Percentiles rank a stretch among this genome's conserved stretches.
Evolutionary conservation across 2,797 vertebrate genomes (phyloP).

Genomic region (Threskiornis aethiopicus): DNA sequence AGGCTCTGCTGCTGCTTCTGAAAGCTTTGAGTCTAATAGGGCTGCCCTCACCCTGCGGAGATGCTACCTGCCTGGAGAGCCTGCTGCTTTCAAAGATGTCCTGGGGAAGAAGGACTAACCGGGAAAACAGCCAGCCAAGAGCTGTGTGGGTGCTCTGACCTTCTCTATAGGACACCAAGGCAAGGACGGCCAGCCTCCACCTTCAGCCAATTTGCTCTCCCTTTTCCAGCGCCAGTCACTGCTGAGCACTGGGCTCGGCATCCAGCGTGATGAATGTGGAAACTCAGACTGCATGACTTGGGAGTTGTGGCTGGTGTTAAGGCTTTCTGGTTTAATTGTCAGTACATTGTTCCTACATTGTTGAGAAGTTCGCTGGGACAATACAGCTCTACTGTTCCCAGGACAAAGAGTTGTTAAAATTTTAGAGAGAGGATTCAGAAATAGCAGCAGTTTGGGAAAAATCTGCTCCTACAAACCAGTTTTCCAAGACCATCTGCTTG

Average conservation of each 20-base stretch:
- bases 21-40: neutral
- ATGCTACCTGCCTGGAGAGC: neutral
- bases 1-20: neutral
- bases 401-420: neutral
- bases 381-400: neutral
- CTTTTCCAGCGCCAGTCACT: neutral
- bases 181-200: neutral
- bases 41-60: neutral
- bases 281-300: neutral
- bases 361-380: conserved; percentile 6
- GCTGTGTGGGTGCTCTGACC: neutral
- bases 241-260: neutral
- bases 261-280: neutral
- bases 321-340: neutral
- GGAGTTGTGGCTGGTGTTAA: neutral
- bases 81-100: neutral
- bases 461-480: neutral
- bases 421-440: neutral
- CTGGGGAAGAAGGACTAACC: neutral
- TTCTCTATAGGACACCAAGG: neutral
- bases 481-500: conserved; percentile 22
- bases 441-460: neutral
- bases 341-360: neutral
- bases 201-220: neutral
- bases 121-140: neutral